Evolutionary conservation across 2,797 vertebrate genomes (phyloP).

Genomic region (Malurus leucopterus): DNA sequence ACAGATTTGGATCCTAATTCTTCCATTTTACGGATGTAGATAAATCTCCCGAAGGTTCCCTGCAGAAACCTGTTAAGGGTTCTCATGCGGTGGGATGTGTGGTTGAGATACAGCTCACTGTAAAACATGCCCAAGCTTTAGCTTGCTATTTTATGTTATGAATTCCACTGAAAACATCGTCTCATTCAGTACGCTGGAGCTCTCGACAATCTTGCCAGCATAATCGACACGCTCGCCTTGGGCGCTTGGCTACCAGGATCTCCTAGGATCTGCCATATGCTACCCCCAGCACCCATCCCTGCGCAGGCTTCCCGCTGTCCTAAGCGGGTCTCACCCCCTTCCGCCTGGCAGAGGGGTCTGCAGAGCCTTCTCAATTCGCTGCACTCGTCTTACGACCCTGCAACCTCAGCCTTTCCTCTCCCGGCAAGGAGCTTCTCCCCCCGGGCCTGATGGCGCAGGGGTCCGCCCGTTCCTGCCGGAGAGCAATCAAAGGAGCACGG

Average conservation of each 20-base stretch:
- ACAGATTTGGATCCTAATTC: background rate
- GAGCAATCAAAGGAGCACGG: background rate
- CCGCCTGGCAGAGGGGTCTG: accelerated
- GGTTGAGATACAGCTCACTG: accelerated
- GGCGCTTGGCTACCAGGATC: too few species aligned
- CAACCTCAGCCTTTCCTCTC: too few species aligned
- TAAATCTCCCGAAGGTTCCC: accelerated
- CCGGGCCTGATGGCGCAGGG: accelerated
- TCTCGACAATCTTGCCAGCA: background rate
- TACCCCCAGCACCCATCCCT: accelerated
- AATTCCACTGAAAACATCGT: background rate
- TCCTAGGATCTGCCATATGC: accelerated
- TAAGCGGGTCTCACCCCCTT: too few species aligned
- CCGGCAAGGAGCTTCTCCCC: accelerated
- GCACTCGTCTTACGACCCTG: too few species aligned
- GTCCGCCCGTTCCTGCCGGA: background rate
- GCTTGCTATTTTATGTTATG: accelerated
- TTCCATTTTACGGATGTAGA: background rate
- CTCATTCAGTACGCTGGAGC: background rate
- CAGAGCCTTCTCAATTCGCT: background rate
- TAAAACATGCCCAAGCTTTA: background rate
- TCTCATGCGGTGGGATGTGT: accelerated
- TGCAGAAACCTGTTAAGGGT: background rate
- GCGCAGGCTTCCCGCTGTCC: too few species aligned
- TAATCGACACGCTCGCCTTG: accelerated